Percentiles rank a stretch among this genome's conserved stretches.
Conservation (phyloP, 1,140 invertebrate genomes). For the Halesus radiatus region DNA sequence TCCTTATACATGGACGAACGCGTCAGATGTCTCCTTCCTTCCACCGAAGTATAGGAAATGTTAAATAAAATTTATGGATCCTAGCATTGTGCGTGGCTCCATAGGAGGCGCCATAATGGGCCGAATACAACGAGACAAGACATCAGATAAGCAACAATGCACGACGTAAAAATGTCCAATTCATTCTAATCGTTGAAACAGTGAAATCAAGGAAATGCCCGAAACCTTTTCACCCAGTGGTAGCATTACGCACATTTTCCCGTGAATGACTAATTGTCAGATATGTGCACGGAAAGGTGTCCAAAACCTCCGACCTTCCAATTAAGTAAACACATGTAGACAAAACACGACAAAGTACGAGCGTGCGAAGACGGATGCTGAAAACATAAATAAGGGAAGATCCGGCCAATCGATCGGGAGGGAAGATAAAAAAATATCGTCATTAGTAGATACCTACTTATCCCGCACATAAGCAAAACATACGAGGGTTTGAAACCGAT, state of each 20-base stretch:
- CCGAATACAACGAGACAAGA: not conserved
- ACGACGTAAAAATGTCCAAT: not conserved
- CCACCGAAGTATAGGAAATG: constrained; percentile 10
- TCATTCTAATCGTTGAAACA: not conserved
- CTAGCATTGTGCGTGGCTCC: constrained; percentile 13
- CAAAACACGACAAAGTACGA: not conserved
- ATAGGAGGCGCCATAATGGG: constrained; percentile 20
- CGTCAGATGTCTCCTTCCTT: not conserved
- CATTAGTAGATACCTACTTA: too few relatives aligned
- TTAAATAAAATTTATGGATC: constrained; percentile 35
- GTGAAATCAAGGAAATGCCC: not conserved
- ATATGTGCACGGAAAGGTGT: constrained; percentile 20
- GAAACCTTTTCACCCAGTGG: not conserved
- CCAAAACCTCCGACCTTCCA: constrained; percentile 25
- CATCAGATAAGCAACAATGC: not conserved
- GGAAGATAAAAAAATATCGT: too few relatives aligned
- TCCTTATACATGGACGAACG: not conserved
- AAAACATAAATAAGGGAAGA: too few relatives aligned
- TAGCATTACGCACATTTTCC: not conserved
- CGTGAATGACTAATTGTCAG: constrained; percentile 7
- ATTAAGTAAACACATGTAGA: constrained; percentile 24
- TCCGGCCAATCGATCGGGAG: too few relatives aligned
- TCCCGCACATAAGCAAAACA: too few relatives aligned
- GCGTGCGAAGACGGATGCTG: constrained; percentile 3
- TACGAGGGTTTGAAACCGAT: too few relatives aligned